phyloP scores from a whole-genome alignment of 2,797 vertebrate species.

The Sphaeramia orbicularis region DNA sequence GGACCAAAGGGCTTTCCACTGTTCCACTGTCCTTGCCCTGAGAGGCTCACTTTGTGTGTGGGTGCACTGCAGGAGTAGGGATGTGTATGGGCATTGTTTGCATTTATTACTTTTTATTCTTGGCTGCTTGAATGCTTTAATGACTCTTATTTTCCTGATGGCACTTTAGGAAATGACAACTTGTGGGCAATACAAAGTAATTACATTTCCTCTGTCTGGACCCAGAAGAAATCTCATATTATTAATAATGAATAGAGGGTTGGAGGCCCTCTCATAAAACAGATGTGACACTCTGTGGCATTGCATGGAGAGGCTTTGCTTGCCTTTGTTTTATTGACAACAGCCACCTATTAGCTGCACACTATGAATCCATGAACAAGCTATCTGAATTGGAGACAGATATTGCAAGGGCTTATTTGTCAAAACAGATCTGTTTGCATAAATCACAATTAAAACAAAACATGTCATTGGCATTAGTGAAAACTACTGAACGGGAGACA shows the following conservation, averaged over 20 bases:
- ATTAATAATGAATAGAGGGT: conserved; percentile 80
- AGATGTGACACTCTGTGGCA: conserved; percentile 57
- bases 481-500: conserved; percentile 5
- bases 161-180: conserved; percentile 81
- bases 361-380: conserved; percentile 7
- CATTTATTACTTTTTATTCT: conserved; percentile 70
- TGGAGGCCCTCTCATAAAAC: conserved; percentile 49
- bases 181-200: conserved; percentile 80
- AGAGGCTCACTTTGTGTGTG: conserved; percentile 40
- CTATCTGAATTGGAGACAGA: conserved; percentile 17
- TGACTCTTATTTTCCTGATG: conserved; percentile 80
- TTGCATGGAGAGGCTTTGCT: conserved; percentile 36
- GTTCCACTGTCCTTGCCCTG: conserved; percentile 54
- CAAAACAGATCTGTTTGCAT: conserved; percentile 29
- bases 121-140: conserved; percentile 67
- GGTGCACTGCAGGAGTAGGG: conserved; percentile 8
- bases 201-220: conserved; percentile 76
- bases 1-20: conserved; percentile 36
- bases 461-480: conserved; percentile 29
- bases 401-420: conserved; percentile 17
- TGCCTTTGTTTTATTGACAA: conserved; percentile 64
- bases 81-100: conserved; percentile 27
- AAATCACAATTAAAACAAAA: conserved; percentile 30
- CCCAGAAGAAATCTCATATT: conserved; percentile 74
- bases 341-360: conserved; percentile 35